Percentiles rank a stretch among this genome's conserved stretches.
phyloP scores from a whole-genome alignment of 30 jellyfish, hydroid and myxozoan species.

The Catostylus mosaicus region DNA sequence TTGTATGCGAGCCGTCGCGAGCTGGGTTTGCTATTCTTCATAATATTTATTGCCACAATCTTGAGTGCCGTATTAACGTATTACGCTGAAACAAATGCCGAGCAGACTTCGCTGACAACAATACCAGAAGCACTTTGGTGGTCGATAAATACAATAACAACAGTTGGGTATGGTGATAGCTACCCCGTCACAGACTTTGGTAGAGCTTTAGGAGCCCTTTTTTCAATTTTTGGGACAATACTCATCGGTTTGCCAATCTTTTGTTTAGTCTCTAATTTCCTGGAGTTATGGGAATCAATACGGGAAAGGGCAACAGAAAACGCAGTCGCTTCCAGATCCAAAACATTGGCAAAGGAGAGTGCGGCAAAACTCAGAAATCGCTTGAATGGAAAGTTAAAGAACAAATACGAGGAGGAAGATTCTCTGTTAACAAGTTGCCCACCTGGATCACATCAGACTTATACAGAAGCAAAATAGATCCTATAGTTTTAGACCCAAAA shows the following conservation, averaged over 20 bases:
- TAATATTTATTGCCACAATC: slow-evolving; percentile 45
- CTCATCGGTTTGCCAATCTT: slow-evolving; percentile 81
- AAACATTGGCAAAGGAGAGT: not conserved
- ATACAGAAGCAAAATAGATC: too few species aligned
- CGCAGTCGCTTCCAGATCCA: not conserved
- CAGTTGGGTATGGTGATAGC: slow-evolving; percentile 91
- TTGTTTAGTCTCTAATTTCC: slow-evolving; percentile 79
- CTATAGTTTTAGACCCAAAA: too few species aligned
- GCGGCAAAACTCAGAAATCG: too few species aligned
- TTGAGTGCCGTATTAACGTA: slow-evolving; percentile 71
- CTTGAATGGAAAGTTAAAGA: too few species aligned
- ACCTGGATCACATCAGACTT: too few species aligned
- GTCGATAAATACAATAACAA: slow-evolving; percentile 82
- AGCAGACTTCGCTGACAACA: slow-evolving; percentile 30
- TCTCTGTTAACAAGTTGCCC: too few species aligned
- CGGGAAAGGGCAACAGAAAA: slow-evolving; percentile 23
- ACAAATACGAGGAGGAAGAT: too few species aligned
- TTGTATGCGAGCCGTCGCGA: slow-evolving; percentile 75
- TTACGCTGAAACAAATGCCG: slow-evolving; percentile 61
- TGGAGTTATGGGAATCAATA: slow-evolving; percentile 83
- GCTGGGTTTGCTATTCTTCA: slow-evolving; percentile 53
- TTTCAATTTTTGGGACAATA: slow-evolving; percentile 74
- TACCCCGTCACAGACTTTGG: slow-evolving; percentile 80
- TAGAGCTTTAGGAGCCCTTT: slow-evolving; percentile 69
- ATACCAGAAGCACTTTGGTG: slow-evolving; percentile 95